Evolutionary conservation across 92 coral and sea anemone genomes (phyloP).

Genomic region (Porites divaricata): DNA sequence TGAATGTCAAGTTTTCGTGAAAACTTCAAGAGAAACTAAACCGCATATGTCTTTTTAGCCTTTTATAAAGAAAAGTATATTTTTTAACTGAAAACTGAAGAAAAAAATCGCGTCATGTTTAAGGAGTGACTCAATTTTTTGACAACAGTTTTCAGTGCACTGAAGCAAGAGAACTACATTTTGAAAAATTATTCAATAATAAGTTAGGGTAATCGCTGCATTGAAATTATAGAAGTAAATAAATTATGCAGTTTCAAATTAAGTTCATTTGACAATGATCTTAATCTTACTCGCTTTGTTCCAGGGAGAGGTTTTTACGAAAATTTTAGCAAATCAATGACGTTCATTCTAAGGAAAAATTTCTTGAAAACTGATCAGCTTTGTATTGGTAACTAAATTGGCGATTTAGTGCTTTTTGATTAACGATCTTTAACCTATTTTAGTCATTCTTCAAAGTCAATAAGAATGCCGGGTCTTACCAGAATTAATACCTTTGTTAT

Average conservation of each 20-base stretch:
- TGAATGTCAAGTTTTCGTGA: no score
- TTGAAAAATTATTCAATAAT: neutral
- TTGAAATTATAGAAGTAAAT: neutral
- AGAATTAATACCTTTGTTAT: neutral
- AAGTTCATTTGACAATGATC: neutral
- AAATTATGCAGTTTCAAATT: neutral
- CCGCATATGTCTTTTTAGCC: no score
- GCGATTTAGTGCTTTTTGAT: neutral
- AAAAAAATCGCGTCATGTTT: neutral
- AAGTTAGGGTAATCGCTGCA: neutral
- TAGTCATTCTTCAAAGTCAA: neutral
- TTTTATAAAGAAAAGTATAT: no score
- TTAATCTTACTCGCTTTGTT: no score
- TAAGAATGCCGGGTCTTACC: neutral
- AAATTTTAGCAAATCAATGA: no score
- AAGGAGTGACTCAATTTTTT: neutral
- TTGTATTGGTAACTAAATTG: neutral
- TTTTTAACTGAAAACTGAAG: neutral
- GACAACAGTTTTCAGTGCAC: neutral
- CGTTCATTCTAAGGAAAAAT: neutral
- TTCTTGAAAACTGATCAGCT: no score
- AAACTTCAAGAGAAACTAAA: no score
- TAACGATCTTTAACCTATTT: constrained; percentile 1
- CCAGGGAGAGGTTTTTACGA: no score
- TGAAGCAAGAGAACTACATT: neutral